These are phyloP conservation scores for Copidosoma floridanum DNA, from an alignment of 1,140 invertebrate species.

Conservation along the genomic window DNA sequence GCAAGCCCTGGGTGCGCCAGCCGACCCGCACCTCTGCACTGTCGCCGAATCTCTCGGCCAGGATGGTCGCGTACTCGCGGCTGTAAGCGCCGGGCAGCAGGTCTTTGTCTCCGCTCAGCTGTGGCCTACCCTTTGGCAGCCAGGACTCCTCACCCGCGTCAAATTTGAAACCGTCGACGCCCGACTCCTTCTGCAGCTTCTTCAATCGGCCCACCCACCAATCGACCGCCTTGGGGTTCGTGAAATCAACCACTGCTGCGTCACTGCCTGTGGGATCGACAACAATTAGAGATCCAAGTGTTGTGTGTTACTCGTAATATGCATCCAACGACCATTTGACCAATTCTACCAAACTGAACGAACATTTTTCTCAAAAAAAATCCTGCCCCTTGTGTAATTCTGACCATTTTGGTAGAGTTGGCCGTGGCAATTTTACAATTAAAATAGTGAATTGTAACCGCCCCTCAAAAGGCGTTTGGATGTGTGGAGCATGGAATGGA, in stretches of 20 bases:
- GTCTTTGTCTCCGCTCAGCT: conserved; percentile 52
- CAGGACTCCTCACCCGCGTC: conserved; percentile 82
- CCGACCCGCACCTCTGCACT: conserved; percentile 73
- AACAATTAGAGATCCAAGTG: no score
- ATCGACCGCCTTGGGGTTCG: conserved; percentile 66
- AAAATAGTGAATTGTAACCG: no score
- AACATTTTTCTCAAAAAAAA: no score
- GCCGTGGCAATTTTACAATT: no score
- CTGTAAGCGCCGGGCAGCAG: conserved; percentile 64
- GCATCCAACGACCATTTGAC: no score
- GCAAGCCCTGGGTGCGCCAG: conserved; percentile 70
- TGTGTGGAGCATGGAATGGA: no score
- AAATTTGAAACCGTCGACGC: conserved; percentile 88
- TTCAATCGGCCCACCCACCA: conserved; percentile 73
- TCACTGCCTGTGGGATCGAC: no score
- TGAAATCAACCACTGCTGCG: conserved; percentile 74
- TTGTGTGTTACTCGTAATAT: no score
- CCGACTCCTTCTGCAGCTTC: conserved; percentile 58
- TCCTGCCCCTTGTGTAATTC: no score
- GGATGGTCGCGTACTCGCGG: conserved; percentile 64
- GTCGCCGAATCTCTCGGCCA: conserved; percentile 63
- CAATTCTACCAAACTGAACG: no score
- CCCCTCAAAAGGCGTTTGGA: no score
- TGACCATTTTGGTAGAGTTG: no score
- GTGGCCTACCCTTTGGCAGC: conserved; percentile 59